phyloP scores from a whole-genome alignment of 2,113 vertebrate species.

The Vanacampus margaritifer region DNA sequence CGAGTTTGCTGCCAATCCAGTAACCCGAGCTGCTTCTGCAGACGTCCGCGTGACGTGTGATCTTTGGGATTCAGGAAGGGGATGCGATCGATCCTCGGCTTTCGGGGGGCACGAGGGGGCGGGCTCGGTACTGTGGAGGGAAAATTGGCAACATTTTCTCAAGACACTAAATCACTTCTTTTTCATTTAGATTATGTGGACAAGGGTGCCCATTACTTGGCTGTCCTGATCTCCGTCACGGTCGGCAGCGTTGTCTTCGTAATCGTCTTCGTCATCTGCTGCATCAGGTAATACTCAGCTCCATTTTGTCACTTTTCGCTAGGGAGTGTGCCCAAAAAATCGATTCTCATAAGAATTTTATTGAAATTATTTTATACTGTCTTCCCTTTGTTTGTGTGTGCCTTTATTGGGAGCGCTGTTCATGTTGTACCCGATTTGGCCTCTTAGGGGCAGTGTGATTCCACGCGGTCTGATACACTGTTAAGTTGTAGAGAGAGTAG shows the following conservation, averaged over 20 bases:
- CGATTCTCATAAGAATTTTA: too few relatives aligned
- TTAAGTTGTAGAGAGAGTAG: too few relatives aligned
- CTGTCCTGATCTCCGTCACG: conserved; percentile 83
- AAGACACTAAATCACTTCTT: not conserved
- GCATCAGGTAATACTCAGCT: conserved; percentile 79
- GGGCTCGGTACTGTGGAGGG: conserved; percentile 26
- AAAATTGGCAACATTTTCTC: conserved; percentile 26
- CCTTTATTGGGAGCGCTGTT: too few relatives aligned
- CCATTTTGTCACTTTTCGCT: not conserved
- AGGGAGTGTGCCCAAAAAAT: too few relatives aligned
- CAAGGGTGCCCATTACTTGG: conserved; percentile 83
- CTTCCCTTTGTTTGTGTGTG: too few relatives aligned
- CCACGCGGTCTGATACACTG: too few relatives aligned
- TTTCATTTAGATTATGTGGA: conserved; percentile 79
- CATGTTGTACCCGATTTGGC: too few relatives aligned
- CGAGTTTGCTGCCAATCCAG: too few relatives aligned
- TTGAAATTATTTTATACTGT: too few relatives aligned
- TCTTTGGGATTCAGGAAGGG: conserved; percentile 63
- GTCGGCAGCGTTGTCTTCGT: conserved; percentile 83
- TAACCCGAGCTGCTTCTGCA: conserved; percentile 61
- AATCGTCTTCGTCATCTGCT: conserved; percentile 84
- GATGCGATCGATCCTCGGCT: conserved; percentile 69
- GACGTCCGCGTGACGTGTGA: conserved; percentile 73
- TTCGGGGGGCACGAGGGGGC: conserved; percentile 7
- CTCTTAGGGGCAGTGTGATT: too few relatives aligned